These are phyloP conservation scores for Catostomus latipinnis DNA, from an alignment of 2,797 vertebrate species.

Conservation along the genomic window DNA sequence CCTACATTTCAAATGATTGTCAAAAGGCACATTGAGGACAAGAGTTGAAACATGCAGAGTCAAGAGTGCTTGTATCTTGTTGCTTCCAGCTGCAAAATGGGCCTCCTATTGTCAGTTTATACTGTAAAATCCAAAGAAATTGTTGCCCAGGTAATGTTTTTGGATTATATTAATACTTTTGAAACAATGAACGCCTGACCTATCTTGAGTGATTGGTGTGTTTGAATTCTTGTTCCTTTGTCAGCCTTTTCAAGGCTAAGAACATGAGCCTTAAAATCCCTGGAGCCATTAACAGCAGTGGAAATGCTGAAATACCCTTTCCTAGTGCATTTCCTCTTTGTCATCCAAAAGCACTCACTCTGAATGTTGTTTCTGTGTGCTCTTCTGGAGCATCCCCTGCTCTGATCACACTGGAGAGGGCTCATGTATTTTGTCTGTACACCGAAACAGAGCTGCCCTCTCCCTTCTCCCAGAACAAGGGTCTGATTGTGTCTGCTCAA, in stretches of 20 bases:
- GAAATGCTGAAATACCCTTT: slow-evolving; percentile 22
- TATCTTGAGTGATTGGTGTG: background rate
- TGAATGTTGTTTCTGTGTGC: slow-evolving; percentile 49
- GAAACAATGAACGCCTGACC: background rate
- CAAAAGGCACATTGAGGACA: background rate
- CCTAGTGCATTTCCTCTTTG: slow-evolving; percentile 37
- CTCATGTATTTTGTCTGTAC: slow-evolving; percentile 65
- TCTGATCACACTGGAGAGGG: slow-evolving; percentile 62
- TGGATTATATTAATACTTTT: background rate
- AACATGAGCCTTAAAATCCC: slow-evolving; percentile 26
- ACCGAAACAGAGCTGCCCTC: slow-evolving; percentile 62
- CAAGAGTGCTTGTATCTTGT: background rate
- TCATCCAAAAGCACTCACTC: slow-evolving; percentile 28
- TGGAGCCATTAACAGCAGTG: background rate
- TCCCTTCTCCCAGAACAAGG: slow-evolving; percentile 64
- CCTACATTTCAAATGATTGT: background rate
- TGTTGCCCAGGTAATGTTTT: background rate
- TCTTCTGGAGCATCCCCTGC: slow-evolving; percentile 54
- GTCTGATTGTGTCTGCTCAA: slow-evolving; percentile 69
- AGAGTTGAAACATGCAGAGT: slow-evolving; percentile 1
- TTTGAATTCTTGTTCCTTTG: slow-evolving; percentile 2
- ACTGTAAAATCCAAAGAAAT: background rate
- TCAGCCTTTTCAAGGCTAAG: background rate
- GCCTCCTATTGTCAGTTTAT: background rate
- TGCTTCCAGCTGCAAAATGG: background rate